Evolutionary conservation across 2,113 vertebrate species (phyloP).

Genomic region (Tetrao urogallus): DNA sequence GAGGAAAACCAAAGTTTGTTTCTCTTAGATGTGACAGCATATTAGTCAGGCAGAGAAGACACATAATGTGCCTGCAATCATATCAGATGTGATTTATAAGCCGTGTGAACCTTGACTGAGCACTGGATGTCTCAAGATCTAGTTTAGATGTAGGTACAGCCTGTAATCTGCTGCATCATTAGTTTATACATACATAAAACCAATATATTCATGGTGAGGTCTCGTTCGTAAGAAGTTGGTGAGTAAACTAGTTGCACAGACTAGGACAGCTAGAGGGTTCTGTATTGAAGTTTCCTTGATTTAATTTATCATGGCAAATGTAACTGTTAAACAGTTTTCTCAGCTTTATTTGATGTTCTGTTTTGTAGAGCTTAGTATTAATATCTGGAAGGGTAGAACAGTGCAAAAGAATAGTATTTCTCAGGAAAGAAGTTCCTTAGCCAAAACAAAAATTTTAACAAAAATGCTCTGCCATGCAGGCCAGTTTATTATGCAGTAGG

Average conservation of each 20-base stretch:
- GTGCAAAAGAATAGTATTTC: background rate
- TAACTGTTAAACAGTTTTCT: background rate
- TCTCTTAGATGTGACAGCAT: background rate
- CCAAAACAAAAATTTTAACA: background rate
- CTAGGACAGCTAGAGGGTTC: background rate
- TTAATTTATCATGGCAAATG: background rate
- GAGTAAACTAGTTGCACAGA: background rate
- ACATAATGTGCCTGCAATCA: rapidly evolving
- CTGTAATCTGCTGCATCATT: background rate
- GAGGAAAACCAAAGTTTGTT: background rate
- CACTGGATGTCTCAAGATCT: background rate
- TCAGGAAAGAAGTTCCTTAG: background rate
- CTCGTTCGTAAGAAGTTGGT: background rate
- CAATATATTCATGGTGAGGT: background rate
- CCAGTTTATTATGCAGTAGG: background rate
- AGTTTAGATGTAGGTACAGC: background rate
- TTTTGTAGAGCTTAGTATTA: background rate
- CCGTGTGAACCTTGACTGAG: background rate
- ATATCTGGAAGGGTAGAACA: background rate
- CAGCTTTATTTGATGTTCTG: background rate
- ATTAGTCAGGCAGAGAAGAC: background rate
- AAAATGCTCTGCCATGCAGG: background rate
- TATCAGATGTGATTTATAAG: background rate
- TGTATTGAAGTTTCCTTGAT: background rate
- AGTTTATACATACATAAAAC: background rate